A percentile compares a stretch with the other conserved stretches of the same genome.
Conservation (phyloP, 2,797 vertebrate genomes). For the Galagoides demidoff region DNA sequence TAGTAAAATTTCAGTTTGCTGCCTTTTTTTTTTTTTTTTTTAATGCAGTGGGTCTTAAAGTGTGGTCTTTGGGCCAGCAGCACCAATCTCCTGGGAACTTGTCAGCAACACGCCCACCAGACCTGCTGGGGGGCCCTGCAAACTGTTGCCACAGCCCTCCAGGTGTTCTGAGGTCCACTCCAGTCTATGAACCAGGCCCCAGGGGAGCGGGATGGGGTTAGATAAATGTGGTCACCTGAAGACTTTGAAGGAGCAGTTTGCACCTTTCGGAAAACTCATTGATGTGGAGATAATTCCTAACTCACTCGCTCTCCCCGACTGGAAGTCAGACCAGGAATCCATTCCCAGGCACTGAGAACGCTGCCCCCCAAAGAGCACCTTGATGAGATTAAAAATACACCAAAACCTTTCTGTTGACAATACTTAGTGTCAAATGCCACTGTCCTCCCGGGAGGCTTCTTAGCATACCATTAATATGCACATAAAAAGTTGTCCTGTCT, state of each 20-base stretch:
- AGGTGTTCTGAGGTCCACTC: neutral
- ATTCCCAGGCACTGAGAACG: neutral
- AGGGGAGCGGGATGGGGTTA: neutral
- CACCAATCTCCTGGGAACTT: fast-evolving
- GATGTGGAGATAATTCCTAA: constrained; percentile 1
- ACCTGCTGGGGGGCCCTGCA: neutral
- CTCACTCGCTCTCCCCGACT: neutral
- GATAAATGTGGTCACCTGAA: neutral
- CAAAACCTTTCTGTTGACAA: constrained; percentile 46
- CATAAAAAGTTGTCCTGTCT: constrained; percentile 87
- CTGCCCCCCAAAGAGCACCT: neutral
- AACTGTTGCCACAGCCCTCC: neutral
- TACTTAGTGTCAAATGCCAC: constrained; percentile 78
- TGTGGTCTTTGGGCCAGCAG: neutral
- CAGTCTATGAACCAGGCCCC: neutral
- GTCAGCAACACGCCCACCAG: neutral
- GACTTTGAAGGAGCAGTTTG: neutral
- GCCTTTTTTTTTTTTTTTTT: too few species aligned
- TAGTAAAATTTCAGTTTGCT: neutral
- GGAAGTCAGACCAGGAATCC: neutral
- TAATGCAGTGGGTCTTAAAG: fast-evolving
- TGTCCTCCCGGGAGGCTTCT: constrained; percentile 78
- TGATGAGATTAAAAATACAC: constrained; percentile 50
- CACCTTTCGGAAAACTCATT: neutral
- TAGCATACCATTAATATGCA: constrained; percentile 89